These are phyloP conservation scores for Esox lucius DNA, from an alignment of 2,797 vertebrate genomes.

Conservation along the genomic window DNA sequence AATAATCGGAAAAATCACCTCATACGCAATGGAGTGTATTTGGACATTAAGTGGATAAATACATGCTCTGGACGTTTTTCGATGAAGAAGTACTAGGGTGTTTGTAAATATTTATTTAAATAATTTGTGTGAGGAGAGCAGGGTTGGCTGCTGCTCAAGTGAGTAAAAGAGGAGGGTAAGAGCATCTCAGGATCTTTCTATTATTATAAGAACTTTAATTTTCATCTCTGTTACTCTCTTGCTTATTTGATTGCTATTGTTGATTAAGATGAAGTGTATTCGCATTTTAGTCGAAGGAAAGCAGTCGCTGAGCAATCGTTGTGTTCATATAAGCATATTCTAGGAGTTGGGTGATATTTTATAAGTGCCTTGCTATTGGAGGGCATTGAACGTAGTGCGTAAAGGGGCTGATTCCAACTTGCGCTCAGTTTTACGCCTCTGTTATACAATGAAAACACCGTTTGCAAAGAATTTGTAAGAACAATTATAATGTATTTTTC, in stretches of 20 bases:
- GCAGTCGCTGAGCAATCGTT: constrained; percentile 36
- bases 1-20: constrained; percentile 26
- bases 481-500: constrained; percentile 12
- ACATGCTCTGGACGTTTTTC: constrained; percentile 43
- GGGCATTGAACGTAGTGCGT: constrained; percentile 46
- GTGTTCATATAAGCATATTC: constrained; percentile 54
- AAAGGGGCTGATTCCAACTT: constrained; percentile 76
- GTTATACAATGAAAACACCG: constrained; percentile 35
- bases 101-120: constrained; percentile 71
- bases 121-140: constrained; percentile 66
- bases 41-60: constrained; percentile 31
- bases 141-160: constrained; percentile 62
- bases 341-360: constrained; percentile 53
- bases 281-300: constrained; percentile 53
- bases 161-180: constrained; percentile 65
- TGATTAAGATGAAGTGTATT: constrained; percentile 15
- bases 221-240: constrained; percentile 22
- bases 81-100: constrained; percentile 71
- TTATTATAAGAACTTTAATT: constrained; percentile 49
- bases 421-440: constrained; percentile 50
- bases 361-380: constrained; percentile 44
- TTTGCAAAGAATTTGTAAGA: constrained; percentile 10
- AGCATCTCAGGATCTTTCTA: constrained; percentile 67
- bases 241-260: not conserved
- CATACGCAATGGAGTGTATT: constrained; percentile 29